These are phyloP conservation scores for Picathartes gymnocephalus DNA, from an alignment of 2,113 vertebrate genomes.

Conservation along the genomic window DNA sequence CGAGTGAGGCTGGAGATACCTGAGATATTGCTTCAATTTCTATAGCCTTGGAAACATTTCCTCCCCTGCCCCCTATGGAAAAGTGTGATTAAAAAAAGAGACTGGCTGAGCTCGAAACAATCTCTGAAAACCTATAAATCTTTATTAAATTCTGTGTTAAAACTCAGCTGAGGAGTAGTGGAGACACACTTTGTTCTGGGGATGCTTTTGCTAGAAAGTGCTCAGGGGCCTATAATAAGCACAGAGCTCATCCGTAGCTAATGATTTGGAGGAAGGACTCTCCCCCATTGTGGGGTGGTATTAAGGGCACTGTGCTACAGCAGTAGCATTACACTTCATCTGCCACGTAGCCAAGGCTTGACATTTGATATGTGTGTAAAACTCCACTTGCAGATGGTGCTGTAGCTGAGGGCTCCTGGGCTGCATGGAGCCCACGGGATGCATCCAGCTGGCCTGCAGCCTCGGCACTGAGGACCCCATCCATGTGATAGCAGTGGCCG, in stretches of 20 bases:
- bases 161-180: background rate
- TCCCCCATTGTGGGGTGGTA: background rate
- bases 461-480: background rate
- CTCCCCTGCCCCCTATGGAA: background rate
- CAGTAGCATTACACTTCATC: constrained; percentile 6
- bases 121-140: constrained; percentile 45
- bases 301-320: background rate
- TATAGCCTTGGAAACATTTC: constrained; percentile 16
- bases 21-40: constrained; percentile 49
- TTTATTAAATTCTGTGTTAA: constrained; percentile 52
- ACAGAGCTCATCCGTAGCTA: background rate
- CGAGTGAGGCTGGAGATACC: constrained; percentile 1
- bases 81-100: constrained; percentile 40
- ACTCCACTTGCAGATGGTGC: constrained; percentile 19
- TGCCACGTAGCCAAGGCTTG: background rate
- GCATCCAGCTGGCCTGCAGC: constrained; percentile 42
- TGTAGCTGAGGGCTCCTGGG: constrained; percentile 16
- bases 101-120: constrained; percentile 23
- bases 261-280: background rate
- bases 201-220: background rate
- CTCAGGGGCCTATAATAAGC: background rate
- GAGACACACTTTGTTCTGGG: constrained; percentile 4
- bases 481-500: background rate
- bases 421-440: background rate
- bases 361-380: constrained; percentile 35